These are phyloP conservation scores for Pipistrellus pipistrellus DNA, from an alignment of 2,797 vertebrate species.

Conservation along the genomic window DNA sequence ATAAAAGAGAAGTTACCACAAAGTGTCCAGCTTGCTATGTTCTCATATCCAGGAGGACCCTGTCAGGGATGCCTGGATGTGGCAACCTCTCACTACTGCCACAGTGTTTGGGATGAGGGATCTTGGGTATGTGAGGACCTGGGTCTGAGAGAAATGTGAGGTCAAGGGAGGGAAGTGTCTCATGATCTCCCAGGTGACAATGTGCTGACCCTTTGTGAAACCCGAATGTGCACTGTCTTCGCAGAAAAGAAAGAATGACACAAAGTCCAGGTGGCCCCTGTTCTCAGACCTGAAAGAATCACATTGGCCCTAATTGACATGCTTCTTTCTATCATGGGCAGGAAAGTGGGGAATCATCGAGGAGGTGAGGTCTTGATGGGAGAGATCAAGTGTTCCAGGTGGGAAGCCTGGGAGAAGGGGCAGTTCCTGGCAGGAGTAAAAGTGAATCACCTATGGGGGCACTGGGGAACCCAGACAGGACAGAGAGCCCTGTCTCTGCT, in stretches of 20 bases:
- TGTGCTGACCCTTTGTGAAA: not conserved
- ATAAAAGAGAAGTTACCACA: not conserved
- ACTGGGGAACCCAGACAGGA: too few relatives aligned
- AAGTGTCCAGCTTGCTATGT: not conserved
- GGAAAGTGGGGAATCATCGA: too few relatives aligned
- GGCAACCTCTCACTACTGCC: not conserved
- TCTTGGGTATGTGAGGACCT: not conserved
- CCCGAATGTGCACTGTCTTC: not conserved
- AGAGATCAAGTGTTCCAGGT: not conserved
- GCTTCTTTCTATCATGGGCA: too few relatives aligned
- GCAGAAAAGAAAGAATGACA: too few relatives aligned
- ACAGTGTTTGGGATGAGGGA: not conserved
- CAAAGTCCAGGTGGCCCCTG: too few relatives aligned
- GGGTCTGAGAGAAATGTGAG: not conserved
- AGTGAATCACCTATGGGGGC: too few relatives aligned
- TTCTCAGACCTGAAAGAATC: not conserved
- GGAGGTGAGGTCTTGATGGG: not conserved
- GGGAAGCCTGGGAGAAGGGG: too few relatives aligned
- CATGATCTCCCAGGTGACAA: not conserved
- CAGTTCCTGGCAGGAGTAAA: too few relatives aligned
- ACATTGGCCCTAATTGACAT: too few relatives aligned
- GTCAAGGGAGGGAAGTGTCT: not conserved
- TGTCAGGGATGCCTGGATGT: rapidly evolving
- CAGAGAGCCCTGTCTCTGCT: not conserved
- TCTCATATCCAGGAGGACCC: not conserved